Conservation (phyloP, 2,888 invertebrate species). For the Sthenelais limicola region DNA sequence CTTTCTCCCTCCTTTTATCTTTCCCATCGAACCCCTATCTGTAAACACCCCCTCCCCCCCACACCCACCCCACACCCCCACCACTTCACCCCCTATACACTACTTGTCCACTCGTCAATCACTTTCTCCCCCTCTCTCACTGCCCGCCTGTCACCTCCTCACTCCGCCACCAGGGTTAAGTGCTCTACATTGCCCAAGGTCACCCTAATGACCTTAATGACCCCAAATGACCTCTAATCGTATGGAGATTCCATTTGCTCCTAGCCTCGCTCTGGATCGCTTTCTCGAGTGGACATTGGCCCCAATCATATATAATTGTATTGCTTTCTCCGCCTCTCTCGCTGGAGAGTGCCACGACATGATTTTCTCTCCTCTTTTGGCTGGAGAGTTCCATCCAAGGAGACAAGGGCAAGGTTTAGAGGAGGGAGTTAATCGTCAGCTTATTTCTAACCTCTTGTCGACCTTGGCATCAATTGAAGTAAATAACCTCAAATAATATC, state of each 20-base stretch:
- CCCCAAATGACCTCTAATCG: constrained; percentile 39
- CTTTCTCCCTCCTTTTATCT: too few relatives aligned
- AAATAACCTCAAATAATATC: too few relatives aligned
- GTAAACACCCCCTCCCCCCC: too few relatives aligned
- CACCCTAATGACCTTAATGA: constrained; percentile 38
- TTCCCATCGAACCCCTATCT: too few relatives aligned
- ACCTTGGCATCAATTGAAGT: too few relatives aligned
- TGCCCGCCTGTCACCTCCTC: background rate
- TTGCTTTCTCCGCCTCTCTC: constrained; percentile 31
- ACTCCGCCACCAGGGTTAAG: constrained; percentile 7
- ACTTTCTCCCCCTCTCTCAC: too few relatives aligned
- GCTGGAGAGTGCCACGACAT: constrained; percentile 31
- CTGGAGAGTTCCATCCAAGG: constrained; percentile 23
- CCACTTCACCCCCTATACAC: too few relatives aligned
- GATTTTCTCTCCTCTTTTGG: constrained; percentile 26
- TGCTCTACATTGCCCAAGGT: constrained; percentile 21
- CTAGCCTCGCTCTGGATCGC: constrained; percentile 19
- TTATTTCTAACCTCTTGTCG: too few relatives aligned
- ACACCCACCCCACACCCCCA: too few relatives aligned
- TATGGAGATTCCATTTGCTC: constrained; percentile 39
- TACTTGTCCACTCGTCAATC: too few relatives aligned
- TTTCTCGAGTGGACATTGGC: constrained; percentile 32
- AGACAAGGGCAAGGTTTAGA: background rate
- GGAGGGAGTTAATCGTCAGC: too few relatives aligned
- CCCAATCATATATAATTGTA: constrained; percentile 31